Percentiles rank a stretch among this genome's conserved stretches.
phyloP scores from a whole-genome alignment of 1,140 invertebrate species.

The Wiebesia pumilae region DNA sequence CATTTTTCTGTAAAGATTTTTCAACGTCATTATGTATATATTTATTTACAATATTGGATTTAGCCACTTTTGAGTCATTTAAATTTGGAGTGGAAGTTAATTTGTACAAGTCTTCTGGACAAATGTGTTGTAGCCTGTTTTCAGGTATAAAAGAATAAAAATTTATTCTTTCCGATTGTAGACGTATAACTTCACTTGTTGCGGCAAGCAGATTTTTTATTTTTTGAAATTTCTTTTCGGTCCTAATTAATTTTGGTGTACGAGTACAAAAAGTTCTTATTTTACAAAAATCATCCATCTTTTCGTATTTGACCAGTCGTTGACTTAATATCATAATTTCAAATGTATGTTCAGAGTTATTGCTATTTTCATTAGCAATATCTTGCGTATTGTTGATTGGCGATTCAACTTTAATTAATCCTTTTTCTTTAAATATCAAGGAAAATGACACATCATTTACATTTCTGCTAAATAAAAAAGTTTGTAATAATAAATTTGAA shows the following conservation, averaged over 20 bases:
- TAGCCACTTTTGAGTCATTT: background rate
- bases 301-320: background rate
- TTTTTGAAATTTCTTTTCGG: background rate
- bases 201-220: background rate
- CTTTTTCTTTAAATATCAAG: background rate
- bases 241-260: background rate
- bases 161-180: background rate
- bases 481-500: background rate
- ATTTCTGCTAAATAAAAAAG: background rate
- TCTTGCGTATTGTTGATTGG: background rate
- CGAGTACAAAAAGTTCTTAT: background rate
- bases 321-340: background rate
- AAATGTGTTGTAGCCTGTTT: background rate
- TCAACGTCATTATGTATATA: background rate
- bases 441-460: background rate
- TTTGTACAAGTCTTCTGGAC: background rate
- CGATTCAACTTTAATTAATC: background rate
- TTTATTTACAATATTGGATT: background rate
- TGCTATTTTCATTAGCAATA: background rate
- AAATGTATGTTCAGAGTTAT: background rate
- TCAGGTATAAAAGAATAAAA: background rate
- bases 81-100: background rate
- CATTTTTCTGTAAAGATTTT: background rate
- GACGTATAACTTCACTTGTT: background rate
- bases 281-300: background rate